Conservation (phyloP, 2,888 invertebrate genomes). For the Corbicula japonica region DNA sequence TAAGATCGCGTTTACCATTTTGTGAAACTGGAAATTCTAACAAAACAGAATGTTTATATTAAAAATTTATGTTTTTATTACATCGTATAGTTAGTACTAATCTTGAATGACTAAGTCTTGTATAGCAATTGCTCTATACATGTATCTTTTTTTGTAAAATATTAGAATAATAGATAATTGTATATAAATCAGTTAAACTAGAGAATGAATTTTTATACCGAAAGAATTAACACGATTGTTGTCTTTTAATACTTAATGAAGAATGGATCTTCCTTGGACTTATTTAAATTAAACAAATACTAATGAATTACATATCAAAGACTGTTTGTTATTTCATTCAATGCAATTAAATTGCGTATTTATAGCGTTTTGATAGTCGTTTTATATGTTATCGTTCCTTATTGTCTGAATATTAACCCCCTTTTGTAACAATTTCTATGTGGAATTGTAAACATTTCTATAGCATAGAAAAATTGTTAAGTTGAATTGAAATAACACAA, state of each 20-base stretch:
- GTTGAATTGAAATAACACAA: slow-evolving; percentile 18
- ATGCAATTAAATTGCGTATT: slow-evolving; percentile 64
- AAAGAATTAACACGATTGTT: slow-evolving; percentile 21
- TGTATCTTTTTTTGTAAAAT: neutral
- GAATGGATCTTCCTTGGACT: slow-evolving; percentile 20
- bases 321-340: slow-evolving; percentile 59
- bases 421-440: slow-evolving; percentile 61
- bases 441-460: slow-evolving; percentile 52
- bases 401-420: slow-evolving; percentile 46
- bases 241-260: slow-evolving; percentile 36
- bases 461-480: slow-evolving; percentile 36
- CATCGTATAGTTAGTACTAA: too few relatives aligned
- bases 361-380: slow-evolving; percentile 53
- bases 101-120: too few relatives aligned
- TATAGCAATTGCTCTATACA: neutral
- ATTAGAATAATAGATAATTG: neutral
- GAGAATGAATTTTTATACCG: too few relatives aligned
- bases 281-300: slow-evolving; percentile 41
- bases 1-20: too few relatives aligned
- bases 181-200: slow-evolving; percentile 9
- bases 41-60: too few relatives aligned
- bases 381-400: slow-evolving; percentile 49
- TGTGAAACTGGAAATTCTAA: too few relatives aligned
- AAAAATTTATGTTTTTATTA: too few relatives aligned
- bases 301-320: slow-evolving; percentile 35